phyloP scores from a whole-genome alignment of 2,113 vertebrate species.

The Vulpes ferrilata region DNA sequence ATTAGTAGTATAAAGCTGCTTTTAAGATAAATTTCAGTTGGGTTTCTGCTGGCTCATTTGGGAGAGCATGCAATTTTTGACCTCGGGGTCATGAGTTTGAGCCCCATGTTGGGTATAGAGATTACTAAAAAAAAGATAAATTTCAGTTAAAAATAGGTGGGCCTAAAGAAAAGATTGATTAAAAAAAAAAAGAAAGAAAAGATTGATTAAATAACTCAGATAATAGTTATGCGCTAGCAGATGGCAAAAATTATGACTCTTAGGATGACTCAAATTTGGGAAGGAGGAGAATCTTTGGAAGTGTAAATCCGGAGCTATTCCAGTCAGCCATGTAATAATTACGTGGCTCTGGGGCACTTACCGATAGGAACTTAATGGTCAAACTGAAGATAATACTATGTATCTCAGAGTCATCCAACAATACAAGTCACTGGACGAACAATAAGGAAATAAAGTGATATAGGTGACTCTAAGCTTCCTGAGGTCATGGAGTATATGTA shows the following conservation, averaged over 20 bases:
- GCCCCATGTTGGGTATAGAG: neutral
- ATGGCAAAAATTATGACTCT: constrained; percentile 21
- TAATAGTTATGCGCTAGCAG: neutral
- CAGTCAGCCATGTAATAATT: neutral
- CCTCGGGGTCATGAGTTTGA: neutral
- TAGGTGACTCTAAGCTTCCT: neutral
- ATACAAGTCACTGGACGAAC: neutral
- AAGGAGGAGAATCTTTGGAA: neutral
- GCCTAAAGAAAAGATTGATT: neutral
- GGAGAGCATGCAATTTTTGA: neutral
- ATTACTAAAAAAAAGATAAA: neutral
- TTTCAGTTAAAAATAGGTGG: neutral
- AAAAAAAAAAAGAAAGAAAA: neutral
- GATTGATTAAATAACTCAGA: neutral
- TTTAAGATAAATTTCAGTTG: neutral
- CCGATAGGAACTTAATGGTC: neutral
- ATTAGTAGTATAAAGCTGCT: neutral
- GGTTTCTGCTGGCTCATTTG: neutral
- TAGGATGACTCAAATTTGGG: neutral
- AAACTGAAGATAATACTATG: neutral
- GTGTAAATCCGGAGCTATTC: neutral
- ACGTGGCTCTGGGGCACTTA: neutral
- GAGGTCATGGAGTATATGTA: neutral
- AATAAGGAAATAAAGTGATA: neutral
- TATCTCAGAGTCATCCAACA: neutral